These are phyloP conservation scores for Ctenodactylus gundi DNA, from an alignment of 2,113 vertebrate genomes.

Conservation along the genomic window DNA sequence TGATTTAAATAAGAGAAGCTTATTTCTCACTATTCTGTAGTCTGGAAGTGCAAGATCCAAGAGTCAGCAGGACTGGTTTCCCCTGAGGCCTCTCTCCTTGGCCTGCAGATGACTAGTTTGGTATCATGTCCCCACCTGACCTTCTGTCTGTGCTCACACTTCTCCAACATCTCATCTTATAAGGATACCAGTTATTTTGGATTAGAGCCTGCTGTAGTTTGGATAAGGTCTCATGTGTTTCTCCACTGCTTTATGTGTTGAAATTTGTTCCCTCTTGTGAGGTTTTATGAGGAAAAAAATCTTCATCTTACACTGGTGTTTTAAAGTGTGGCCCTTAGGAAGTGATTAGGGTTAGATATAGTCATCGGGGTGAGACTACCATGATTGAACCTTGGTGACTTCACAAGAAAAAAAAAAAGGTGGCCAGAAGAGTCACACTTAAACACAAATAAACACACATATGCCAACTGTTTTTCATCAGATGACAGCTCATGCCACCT, in stretches of 20 bases:
- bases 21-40: neutral
- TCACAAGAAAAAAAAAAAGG: neutral
- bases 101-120: neutral
- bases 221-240: neutral
- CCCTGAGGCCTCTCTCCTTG: neutral
- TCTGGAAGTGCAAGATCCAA: neutral
- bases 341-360: neutral
- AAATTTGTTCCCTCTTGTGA: neutral
- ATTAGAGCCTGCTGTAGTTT: neutral
- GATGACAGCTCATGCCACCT: neutral
- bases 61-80: neutral
- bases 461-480: no score
- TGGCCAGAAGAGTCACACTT: neutral
- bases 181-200: neutral
- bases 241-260: no score
- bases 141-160: neutral
- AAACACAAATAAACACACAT: no score
- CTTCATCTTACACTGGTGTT: neutral
- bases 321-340: neutral
- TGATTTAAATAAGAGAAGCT: neutral
- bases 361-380: neutral
- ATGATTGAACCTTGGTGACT: neutral
- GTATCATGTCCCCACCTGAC: neutral
- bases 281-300: neutral
- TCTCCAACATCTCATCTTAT: neutral